Evolutionary conservation across 1,140 invertebrate species (phyloP).

Genomic region (Gryon sp.): DNA sequence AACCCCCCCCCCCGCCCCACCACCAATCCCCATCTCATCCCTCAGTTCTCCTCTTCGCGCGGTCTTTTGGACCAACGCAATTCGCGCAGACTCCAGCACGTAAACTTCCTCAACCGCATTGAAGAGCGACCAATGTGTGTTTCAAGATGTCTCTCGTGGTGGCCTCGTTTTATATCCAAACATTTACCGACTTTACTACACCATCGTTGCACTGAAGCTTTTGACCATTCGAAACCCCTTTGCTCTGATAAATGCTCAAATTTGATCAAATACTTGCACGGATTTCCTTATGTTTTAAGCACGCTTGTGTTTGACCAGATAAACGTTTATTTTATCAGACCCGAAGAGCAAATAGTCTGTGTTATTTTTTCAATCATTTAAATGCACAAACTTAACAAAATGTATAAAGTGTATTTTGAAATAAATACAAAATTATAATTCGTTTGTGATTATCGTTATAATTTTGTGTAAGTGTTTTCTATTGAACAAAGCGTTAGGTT

Average conservation of each 20-base stretch:
- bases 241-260: slow-evolving; percentile 49
- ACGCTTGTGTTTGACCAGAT: slow-evolving; percentile 9
- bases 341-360: no score
- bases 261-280: slow-evolving; percentile 53
- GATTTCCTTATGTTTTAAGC: slow-evolving; percentile 37
- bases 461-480: no score
- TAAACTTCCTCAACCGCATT: slow-evolving; percentile 68
- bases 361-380: no score
- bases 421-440: no score
- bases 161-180: slow-evolving; percentile 56
- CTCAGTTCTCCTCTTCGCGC: slow-evolving; percentile 7
- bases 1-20: no score
- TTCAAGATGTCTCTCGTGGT: slow-evolving; percentile 53
- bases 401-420: no score
- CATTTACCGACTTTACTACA: slow-evolving; percentile 40
- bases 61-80: slow-evolving; percentile 16
- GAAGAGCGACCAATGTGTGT: slow-evolving; percentile 63
- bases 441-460: no score
- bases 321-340: slow-evolving; percentile 4
- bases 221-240: slow-evolving; percentile 41
- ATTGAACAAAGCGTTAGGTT: no score
- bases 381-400: no score
- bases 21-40: no score
- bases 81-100: slow-evolving; percentile 64
- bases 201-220: slow-evolving; percentile 30